Percentiles rank a stretch among this genome's conserved stretches.
phyloP scores from a whole-genome alignment of 2,113 vertebrate genomes.

The Heteronetta atricapilla region DNA sequence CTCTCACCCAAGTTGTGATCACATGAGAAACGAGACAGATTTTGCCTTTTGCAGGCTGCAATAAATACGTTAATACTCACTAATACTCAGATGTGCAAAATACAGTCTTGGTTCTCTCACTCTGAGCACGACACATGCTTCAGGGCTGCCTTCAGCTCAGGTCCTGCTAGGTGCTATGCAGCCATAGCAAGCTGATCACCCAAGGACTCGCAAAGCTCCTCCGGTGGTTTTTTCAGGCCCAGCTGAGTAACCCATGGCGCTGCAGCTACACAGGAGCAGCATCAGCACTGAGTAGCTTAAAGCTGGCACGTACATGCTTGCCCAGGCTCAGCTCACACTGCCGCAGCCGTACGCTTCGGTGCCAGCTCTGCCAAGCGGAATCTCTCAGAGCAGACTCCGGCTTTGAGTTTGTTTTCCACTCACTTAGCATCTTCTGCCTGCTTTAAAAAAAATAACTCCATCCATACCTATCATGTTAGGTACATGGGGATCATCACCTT shows the following conservation, averaged over 20 bases:
- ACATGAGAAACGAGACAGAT: background rate
- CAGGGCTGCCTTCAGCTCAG: background rate
- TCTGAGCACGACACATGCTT: background rate
- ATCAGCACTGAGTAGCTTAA: background rate
- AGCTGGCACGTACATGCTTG: background rate
- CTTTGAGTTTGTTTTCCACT: background rate
- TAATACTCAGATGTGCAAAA: background rate
- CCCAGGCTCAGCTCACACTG: background rate
- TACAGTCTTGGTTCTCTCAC: background rate
- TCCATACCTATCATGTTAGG: accelerated
- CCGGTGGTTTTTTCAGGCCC: background rate
- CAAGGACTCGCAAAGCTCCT: background rate
- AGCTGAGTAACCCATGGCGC: accelerated
- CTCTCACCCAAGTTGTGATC: background rate
- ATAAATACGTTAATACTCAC: background rate
- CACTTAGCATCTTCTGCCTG: background rate
- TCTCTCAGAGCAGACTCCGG: background rate
- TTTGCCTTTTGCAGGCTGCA: background rate
- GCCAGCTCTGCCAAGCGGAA: background rate
- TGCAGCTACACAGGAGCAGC: background rate
- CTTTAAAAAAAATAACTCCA: background rate
- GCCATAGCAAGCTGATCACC: background rate
- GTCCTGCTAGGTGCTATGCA: background rate
- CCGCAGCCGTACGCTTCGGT: accelerated
- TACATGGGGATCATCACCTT: background rate